A percentile compares a stretch with the other conserved stretches of the same genome.
These are phyloP conservation scores for Enteromius radiatus DNA, from an alignment of 2,797 vertebrate species.

Conservation along the genomic window DNA sequence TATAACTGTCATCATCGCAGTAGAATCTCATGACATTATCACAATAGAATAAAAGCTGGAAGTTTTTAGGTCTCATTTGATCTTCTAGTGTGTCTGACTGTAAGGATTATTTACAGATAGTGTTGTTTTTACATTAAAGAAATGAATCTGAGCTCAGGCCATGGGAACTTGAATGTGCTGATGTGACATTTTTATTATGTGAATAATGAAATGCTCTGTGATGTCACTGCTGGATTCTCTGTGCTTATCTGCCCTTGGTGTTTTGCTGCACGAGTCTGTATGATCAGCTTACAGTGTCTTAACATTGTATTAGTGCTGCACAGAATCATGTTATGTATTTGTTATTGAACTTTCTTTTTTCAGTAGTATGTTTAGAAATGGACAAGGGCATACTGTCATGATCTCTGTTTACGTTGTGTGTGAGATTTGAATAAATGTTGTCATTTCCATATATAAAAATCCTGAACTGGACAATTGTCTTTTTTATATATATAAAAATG, in stretches of 20 bases:
- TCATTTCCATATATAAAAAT: conserved; percentile 1
- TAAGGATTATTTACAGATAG: neutral
- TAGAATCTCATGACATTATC: neutral
- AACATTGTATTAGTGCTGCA: conserved; percentile 21
- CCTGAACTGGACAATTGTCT: neutral
- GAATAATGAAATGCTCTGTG: conserved; percentile 5
- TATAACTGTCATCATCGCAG: neutral
- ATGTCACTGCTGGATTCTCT: conserved; percentile 18
- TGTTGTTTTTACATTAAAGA: neutral
- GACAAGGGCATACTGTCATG: neutral
- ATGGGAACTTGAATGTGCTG: conserved; percentile 28
- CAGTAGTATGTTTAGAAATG: neutral
- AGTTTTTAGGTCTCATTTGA: conserved; percentile 7
- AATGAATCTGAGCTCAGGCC: conserved; percentile 17
- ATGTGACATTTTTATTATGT: conserved; percentile 33
- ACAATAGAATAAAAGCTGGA: conserved; percentile 20
- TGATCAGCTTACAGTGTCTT: conserved; percentile 1
- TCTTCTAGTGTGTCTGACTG: conserved; percentile 1
- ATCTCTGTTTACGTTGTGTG: conserved; percentile 14
- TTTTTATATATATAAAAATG: neutral
- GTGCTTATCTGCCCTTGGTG: conserved; percentile 4
- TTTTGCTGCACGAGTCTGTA: conserved; percentile 21
- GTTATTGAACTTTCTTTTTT: neutral
- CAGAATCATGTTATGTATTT: conserved; percentile 13
- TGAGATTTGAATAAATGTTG: conserved; percentile 25